These are phyloP conservation scores for Parasteatoda tepidariorum DNA, from an alignment of 1,140 invertebrate species.

Conservation along the genomic window DNA sequence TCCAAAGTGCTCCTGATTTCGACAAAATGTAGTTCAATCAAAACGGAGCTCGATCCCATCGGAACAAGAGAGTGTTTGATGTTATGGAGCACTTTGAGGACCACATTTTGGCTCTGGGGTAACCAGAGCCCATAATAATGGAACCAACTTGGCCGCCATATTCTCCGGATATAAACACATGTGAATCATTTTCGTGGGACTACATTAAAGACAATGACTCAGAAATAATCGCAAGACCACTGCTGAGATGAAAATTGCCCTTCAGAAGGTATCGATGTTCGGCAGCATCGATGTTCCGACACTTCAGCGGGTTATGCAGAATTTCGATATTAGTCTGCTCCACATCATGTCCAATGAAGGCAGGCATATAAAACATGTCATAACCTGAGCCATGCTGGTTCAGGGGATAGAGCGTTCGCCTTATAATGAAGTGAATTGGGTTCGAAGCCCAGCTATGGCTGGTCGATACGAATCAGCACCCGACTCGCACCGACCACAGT, in stretches of 20 bases:
- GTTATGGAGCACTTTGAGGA: neutral
- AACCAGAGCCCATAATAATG: neutral
- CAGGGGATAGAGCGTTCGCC: too few relatives aligned
- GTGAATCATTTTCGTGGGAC: neutral
- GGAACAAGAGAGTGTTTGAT: too few relatives aligned
- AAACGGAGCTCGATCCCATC: too few relatives aligned
- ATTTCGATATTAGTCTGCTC: neutral
- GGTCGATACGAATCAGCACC: too few relatives aligned
- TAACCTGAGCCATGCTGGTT: too few relatives aligned
- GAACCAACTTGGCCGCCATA: neutral
- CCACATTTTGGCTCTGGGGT: neutral
- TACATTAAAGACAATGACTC: neutral
- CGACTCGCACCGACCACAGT: too few relatives aligned
- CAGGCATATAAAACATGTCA: neutral
- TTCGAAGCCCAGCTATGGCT: too few relatives aligned
- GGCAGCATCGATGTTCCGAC: neutral
- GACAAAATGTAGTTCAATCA: too few relatives aligned
- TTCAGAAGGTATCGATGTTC: neutral
- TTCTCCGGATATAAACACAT: neutral
- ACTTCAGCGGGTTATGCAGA: neutral
- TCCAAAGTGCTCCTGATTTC: too few relatives aligned
- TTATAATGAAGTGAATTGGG: too few relatives aligned
- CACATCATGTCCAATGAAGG: neutral
- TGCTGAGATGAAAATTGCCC: neutral
- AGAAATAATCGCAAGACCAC: neutral